phyloP scores from a whole-genome alignment of 2,113 vertebrate species.

The Ageneiosus marmoratus region DNA sequence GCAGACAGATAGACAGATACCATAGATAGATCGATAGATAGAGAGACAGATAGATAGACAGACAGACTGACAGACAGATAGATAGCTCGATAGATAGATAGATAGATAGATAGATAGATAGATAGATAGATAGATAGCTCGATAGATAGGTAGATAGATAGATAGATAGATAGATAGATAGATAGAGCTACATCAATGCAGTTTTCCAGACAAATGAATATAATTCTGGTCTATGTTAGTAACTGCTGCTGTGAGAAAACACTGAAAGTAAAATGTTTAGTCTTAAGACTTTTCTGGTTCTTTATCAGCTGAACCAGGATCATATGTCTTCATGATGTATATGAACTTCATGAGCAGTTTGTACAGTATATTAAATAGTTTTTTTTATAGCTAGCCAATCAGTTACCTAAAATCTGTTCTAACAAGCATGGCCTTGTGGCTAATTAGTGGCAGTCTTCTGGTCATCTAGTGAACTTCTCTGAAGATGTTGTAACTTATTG shows the following conservation, averaged over 20 bases:
- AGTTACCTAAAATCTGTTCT: neutral
- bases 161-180: neutral
- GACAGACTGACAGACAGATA: neutral
- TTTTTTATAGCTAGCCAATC: neutral
- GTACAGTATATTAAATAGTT: neutral
- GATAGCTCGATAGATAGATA: neutral
- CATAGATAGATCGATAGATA: neutral
- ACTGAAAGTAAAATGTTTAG: neutral
- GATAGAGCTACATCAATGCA: neutral
- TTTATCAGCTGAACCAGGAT: no score
- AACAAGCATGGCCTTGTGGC: neutral
- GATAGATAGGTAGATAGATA: neutral
- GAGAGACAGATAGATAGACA: neutral
- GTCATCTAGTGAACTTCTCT: neutral
- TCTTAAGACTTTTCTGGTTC: no score
- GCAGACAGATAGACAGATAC: neutral
- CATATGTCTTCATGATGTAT: no score
- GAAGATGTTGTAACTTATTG: neutral
- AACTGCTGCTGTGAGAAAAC: no score
- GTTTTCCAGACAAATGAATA: no score
- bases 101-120: neutral
- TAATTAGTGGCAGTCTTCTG: neutral
- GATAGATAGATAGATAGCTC: neutral
- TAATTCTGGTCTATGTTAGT: no score
- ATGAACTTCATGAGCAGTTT: neutral